A percentile compares a stretch with the other conserved stretches of the same genome.
phyloP scores from a whole-genome alignment of 2,797 vertebrate species.

The Buceros bicornis region DNA sequence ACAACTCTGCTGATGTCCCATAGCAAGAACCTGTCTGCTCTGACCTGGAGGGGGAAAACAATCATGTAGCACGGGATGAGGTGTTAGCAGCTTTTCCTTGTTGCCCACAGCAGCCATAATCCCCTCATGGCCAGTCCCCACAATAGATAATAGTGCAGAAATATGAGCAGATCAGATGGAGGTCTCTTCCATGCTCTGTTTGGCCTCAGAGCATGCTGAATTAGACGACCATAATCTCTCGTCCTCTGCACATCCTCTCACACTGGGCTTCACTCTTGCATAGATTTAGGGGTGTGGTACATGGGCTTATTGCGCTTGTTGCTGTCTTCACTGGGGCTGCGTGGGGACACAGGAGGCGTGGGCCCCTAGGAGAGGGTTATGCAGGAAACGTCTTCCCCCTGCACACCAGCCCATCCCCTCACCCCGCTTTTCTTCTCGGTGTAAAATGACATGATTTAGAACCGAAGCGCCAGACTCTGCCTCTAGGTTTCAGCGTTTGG shows the following conservation, averaged over 20 bases:
- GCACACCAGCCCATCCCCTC: not conserved
- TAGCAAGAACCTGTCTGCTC: not conserved
- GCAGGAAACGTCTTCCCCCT: not conserved
- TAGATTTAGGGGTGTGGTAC: not conserved
- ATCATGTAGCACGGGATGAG: not conserved
- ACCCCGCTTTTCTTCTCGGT: not conserved
- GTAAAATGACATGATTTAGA: conserved; percentile 65
- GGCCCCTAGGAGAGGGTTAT: not conserved
- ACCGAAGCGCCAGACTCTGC: conserved; percentile 34
- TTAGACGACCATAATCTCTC: not conserved
- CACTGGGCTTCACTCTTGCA: not conserved
- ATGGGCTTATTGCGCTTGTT: not conserved
- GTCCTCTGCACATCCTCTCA: not conserved
- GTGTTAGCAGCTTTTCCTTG: not conserved
- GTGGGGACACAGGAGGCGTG: not conserved
- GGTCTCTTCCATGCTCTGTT: not conserved
- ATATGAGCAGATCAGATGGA: not conserved
- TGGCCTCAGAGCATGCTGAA: not conserved
- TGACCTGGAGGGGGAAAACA: not conserved
- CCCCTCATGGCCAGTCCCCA: too few relatives aligned
- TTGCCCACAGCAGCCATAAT: not conserved
- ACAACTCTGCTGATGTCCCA: not conserved
- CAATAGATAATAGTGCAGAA: not conserved
- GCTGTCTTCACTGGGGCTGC: not conserved
- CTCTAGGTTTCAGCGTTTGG: conserved; percentile 42